Base-by-base conservation (phyloP, 1,140 invertebrate genomes). In the Drosophila arizonae region DNA sequence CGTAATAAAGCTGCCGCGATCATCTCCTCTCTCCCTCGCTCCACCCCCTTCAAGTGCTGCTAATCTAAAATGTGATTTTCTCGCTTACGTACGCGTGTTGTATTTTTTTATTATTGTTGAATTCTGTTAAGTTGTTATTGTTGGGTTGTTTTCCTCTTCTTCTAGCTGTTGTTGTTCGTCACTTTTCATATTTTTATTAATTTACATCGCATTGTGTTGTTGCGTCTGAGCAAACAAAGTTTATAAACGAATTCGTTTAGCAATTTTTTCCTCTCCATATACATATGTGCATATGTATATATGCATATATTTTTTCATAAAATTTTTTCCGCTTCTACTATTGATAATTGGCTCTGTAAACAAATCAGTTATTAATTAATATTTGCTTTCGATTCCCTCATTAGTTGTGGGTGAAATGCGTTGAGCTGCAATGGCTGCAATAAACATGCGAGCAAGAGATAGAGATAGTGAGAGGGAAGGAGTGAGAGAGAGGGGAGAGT, bases 61-160 rank as follows among this genome's bases (percentile, higher is more conserved):
- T 65, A 52, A 74, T 66, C 71, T 60, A 50, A 77, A 85, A 72
- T 85, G 63, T 74, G 74, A 57, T 79, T 72, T 78, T 75, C 72
- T 80, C 68, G 58, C 73, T 66, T 61, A 67, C 63, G 69, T 77
- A 36, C 30, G 54, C 33, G 39, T 62, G 43, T 63, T 63, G 55
- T 54, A 1, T 24, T 17, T 17, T 17, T 17, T 17, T 60, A 64
- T 76, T 63, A 28, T 63, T 67, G 28, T 67, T 67, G 15, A 13
- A 46, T 70, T 41, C 26, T 73, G 61, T 79, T 43, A 51, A 63
- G 33, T 33, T 72, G 60, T 69, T 66, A 63, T 70, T 85, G 48
- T 45, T n/a, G 13, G 15, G 48, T 45, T n/a, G 13, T 45, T n/a
- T 10, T 45, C 13, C 13, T 6, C 41, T 43, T n/a, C n/a, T 45